phyloP scores from a whole-genome alignment of 2,113 vertebrate genomes.

The Cebus imitator region DNA sequence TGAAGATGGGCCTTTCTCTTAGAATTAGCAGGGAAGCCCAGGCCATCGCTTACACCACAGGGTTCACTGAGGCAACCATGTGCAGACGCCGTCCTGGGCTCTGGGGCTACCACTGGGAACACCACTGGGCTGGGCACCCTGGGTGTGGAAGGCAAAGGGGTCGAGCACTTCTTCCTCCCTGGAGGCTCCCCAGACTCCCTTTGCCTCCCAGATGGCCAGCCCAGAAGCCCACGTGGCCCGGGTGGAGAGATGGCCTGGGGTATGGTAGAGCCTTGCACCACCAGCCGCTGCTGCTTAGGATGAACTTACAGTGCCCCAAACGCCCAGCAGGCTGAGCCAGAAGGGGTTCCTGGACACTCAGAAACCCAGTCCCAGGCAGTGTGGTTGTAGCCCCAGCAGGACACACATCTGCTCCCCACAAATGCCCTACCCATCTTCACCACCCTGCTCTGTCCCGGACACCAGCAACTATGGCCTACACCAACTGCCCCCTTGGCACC shows the following conservation, averaged over 20 bases:
- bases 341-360: neutral
- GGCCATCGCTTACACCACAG: neutral
- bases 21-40: rapidly evolving
- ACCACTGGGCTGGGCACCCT: rapidly evolving
- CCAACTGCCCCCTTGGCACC: neutral
- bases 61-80: rapidly evolving
- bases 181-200: neutral
- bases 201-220: no score
- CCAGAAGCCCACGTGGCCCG: neutral
- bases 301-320: neutral
- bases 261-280: rapidly evolving
- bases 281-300: neutral
- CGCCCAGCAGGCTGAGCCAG: neutral
- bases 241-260: neutral
- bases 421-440: neutral
- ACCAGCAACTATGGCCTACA: rapidly evolving
- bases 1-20: neutral
- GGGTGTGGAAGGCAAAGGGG: neutral
- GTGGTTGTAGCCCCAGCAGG: rapidly evolving
- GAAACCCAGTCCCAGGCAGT: neutral
- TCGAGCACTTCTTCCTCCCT: neutral
- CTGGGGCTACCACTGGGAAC: rapidly evolving
- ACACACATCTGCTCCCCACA: rapidly evolving
- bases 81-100: rapidly evolving
- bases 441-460: neutral